Conservation (phyloP, 1,140 invertebrate species). For the Physella acuta region DNA sequence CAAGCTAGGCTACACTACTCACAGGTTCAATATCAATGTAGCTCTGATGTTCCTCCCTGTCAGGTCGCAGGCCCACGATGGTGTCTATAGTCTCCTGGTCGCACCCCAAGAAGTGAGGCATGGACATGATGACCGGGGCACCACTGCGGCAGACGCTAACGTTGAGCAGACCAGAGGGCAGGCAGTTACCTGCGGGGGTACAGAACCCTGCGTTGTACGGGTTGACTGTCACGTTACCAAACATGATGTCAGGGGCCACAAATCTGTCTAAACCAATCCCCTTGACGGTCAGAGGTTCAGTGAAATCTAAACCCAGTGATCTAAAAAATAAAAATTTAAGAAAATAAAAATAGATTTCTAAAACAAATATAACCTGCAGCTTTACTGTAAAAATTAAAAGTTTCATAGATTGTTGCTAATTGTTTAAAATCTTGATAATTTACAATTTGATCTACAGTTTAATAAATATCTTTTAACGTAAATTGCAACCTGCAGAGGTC, state of each 20-base stretch:
- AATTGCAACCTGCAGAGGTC: slow-evolving; percentile 44
- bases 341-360: no score
- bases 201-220: slow-evolving; percentile 48
- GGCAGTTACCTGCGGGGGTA: slow-evolving; percentile 36
- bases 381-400: no score
- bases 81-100: slow-evolving; percentile 69
- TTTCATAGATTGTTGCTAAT: no score
- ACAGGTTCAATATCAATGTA: slow-evolving; percentile 76
- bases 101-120: slow-evolving; percentile 79
- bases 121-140: slow-evolving; percentile 70
- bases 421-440: no score
- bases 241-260: slow-evolving; percentile 36
- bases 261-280: slow-evolving; percentile 39
- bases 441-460: no score
- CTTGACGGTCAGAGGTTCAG: slow-evolving; percentile 21
- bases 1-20: slow-evolving; percentile 23
- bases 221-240: slow-evolving; percentile 38
- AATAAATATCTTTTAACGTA: no score
- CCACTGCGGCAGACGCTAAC: slow-evolving; percentile 41
- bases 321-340: slow-evolving; percentile 29
- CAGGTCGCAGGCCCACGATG: slow-evolving; percentile 74
- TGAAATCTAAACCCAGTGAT: slow-evolving; percentile 40
- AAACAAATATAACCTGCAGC: no score
- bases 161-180: slow-evolving; percentile 45
- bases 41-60: slow-evolving; percentile 71